A percentile compares a stretch with the other conserved stretches of the same genome.
These are phyloP conservation scores for Anguilla japonica DNA, from an alignment of 2,113 vertebrate species.

Conservation along the genomic window DNA sequence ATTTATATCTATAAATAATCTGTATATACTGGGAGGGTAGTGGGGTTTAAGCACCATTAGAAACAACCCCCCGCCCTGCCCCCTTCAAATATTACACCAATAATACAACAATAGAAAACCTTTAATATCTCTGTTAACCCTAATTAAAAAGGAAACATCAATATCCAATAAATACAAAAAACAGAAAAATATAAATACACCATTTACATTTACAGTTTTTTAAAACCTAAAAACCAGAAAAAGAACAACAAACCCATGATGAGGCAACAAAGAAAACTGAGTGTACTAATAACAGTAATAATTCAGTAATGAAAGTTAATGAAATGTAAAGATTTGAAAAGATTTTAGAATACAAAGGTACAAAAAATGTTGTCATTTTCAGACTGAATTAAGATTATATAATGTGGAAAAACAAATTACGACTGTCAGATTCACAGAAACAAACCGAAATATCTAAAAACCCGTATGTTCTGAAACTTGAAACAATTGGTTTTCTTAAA, in stretches of 20 bases:
- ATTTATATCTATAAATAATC: conserved; percentile 47
- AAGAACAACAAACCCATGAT: conserved; percentile 22
- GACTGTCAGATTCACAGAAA: conserved; percentile 60
- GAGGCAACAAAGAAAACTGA: background rate
- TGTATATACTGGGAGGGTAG: conserved; percentile 56
- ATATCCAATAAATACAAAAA: conserved; percentile 74
- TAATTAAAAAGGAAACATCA: conserved; percentile 62
- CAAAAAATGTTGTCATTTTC: conserved; percentile 33
- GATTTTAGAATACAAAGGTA: conserved; percentile 46
- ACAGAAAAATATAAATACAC: conserved; percentile 26
- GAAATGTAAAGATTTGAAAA: conserved; percentile 38
- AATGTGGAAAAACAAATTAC: conserved; percentile 35
- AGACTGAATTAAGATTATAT: conserved; percentile 36
- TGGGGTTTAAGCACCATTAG: conserved; percentile 70
- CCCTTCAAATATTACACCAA: conserved; percentile 58
- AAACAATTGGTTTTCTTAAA: conserved; percentile 28
- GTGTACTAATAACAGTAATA: conserved; percentile 7
- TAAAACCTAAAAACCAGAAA: conserved; percentile 9
- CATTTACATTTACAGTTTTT: conserved; percentile 23
- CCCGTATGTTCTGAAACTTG: conserved; percentile 71
- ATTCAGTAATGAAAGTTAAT: conserved; percentile 60
- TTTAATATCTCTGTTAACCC: conserved; percentile 67
- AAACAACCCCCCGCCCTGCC: conserved; percentile 58
- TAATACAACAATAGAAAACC: conserved; percentile 47
- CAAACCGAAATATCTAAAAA: conserved; percentile 65